Evolutionary conservation across 2,113 vertebrate genomes (phyloP).

Genomic region (Mus pahari): DNA sequence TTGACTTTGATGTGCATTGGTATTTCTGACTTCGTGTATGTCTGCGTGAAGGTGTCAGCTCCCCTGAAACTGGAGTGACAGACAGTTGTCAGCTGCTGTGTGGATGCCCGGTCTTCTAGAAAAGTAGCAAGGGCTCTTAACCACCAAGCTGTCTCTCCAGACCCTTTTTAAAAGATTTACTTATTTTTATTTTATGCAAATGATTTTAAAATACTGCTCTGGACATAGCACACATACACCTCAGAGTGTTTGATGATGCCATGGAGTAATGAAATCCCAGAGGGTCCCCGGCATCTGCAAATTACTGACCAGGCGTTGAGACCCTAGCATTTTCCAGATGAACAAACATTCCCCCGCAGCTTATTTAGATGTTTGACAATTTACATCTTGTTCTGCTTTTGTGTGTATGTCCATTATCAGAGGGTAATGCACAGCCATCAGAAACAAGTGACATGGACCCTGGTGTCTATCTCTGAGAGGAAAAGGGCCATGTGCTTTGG

Average conservation of each 20-base stretch:
- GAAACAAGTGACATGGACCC: background rate
- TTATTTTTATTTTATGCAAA: background rate
- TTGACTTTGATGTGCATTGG: no score
- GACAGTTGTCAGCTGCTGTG: no score
- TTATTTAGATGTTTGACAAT: slow-evolving; percentile 54
- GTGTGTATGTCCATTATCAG: background rate
- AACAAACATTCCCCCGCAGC: slow-evolving; percentile 2
- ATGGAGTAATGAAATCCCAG: slow-evolving; percentile 43
- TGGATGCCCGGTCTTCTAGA: no score
- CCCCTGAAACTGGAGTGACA: no score
- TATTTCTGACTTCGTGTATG: no score
- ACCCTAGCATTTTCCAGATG: background rate
- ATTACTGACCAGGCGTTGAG: slow-evolving; percentile 17
- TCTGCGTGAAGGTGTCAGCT: no score
- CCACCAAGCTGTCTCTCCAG: no score
- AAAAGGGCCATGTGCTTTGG: background rate
- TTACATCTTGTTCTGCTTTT: slow-evolving; percentile 48
- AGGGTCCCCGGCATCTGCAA: slow-evolving; percentile 25
- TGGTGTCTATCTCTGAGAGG: background rate
- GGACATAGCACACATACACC: background rate
- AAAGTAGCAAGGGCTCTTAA: no score
- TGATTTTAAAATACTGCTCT: background rate
- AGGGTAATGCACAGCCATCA: background rate
- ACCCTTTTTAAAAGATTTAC: no score
- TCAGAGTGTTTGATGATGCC: slow-evolving; percentile 22